Base-by-base conservation (phyloP, 2,797 vertebrate species). In the Phataginus tricuspis region DNA sequence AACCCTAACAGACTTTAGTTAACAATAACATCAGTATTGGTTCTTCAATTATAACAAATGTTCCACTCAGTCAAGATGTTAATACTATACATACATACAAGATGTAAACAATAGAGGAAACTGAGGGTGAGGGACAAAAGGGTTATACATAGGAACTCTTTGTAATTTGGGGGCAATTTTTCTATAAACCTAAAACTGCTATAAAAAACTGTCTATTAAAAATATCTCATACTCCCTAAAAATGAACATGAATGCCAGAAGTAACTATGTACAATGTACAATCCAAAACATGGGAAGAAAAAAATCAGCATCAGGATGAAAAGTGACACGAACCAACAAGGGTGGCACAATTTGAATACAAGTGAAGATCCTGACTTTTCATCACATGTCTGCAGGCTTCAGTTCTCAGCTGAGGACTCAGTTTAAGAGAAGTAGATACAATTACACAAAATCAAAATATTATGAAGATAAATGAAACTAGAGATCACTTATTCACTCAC, bases 281-380 rank as follows among this genome's bases (percentile, higher is more conserved):
- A 64, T 42, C 34, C 42, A 55, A 96, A 92, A 87, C 45, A 83
- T 11, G 55, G 53, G n/a, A 88, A 88, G 92, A 83, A 71, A 92
- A 90, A 45, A 72, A 53, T 59, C 25, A 83, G 34, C 25, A 51
- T 57, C 9, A 66, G 59, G 37, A 80, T 80, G 11, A 72, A 85
- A 69, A 82, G 15, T 45, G 80, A 55, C 16, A 83, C 8, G 16
- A 92, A n/a, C 21, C 61, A 77, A 59, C 23, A 64, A 71, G 42
- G 23, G 42, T 23, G n/a, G 31, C 53, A 82, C 2, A 25, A 64
- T 66, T 94, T 59, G 75, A 53, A 75, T 7, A 19, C 4, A 45
- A 85, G 49, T 53, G 57, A 87, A n/a, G n/a, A 64, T 7, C 7
- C 49, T 68, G 71, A 55, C 55, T 37, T 71, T 27, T 11, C 68